Evolutionary conservation across 2,113 vertebrate species (phyloP), one percentile per base, ranked within the genome.

Genomic region (Dendropsophus ebraccatus): DNA sequence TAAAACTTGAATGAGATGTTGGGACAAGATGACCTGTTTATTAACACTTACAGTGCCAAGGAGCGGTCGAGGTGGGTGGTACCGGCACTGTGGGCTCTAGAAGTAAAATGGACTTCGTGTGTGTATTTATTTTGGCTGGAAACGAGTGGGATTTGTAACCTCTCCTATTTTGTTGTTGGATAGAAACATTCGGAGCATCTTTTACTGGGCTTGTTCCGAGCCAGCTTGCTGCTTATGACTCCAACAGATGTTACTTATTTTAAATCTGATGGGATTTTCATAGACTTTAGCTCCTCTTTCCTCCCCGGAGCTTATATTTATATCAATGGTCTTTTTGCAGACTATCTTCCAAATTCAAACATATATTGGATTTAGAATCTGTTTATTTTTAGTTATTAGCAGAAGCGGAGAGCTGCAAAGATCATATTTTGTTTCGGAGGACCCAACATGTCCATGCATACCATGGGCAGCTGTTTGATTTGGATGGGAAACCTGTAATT

Each of bases 221-320:
- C 74, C 74, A 62, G 47, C 54, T 25, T 2, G 28, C 56, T 54
- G n/a, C 56, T 85, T 69, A 54, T 41, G 60, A 74, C 52, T 78
- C 74, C 65, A 85, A 78, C 74, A 85, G 83, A 85, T 85, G 83
- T 78, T 85, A 65, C 60, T 85, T 74, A 76, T 65, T 77, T 76
- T 49, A 21, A 83, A 58, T 21, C 67, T 73, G 81, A 47, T 78
- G 83, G 21, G 58, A 75, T 78, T 62, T 19, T 85, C 30, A 78
- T n/a, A 78, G 60, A 67, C 21, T 85, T 78, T 28, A 67, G 32
- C n/a, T 67, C 52, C 30, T 47, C 60, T 23, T n/a, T 4, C 45
- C 28, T 69, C 74, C 83, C 56, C 1, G 21, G 37, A 75, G 54
- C 28, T 62, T 84, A 56, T 75, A 37, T 73, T 75, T 75, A 2